Percentiles rank a stretch among this genome's conserved stretches.
These are phyloP conservation scores for Hydractinia echinata DNA, from an alignment of 30 jellyfish, hydroid and myxozoan genomes.

Conservation along the genomic window DNA sequence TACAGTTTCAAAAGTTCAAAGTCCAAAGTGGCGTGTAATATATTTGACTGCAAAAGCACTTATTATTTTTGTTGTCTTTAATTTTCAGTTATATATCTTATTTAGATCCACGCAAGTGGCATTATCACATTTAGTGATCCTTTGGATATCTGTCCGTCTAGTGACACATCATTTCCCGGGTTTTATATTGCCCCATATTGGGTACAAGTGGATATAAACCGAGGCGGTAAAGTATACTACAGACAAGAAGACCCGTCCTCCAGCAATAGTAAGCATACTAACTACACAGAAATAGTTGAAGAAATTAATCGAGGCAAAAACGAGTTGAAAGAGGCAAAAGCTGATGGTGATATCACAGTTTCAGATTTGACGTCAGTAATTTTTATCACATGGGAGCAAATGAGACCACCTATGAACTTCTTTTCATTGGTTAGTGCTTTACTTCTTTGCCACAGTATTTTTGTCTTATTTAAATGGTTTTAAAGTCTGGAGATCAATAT, in stretches of 20 bases:
- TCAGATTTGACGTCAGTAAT: neutral
- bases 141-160: too few relatives aligned
- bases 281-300: neutral
- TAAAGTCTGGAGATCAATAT: too few relatives aligned
- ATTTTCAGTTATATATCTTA: too few relatives aligned
- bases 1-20: too few relatives aligned
- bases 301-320: neutral
- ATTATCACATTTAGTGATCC: too few relatives aligned
- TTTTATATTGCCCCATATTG: neutral
- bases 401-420: neutral
- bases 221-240: slow-evolving; percentile 1
- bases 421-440: neutral
- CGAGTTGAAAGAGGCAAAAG: neutral
- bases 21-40: too few relatives aligned
- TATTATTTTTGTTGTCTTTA: too few relatives aligned
- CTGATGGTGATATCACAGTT: neutral
- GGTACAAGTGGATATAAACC: neutral
- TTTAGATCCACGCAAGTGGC: too few relatives aligned
- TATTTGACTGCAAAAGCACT: too few relatives aligned
- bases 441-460: too few relatives aligned
- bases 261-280: neutral
- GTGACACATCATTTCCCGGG: too few relatives aligned
- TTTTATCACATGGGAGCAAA: slow-evolving; percentile 4
- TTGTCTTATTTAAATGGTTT: too few relatives aligned
- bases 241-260: slow-evolving; percentile 6